These are phyloP conservation scores for Drosophila malerkotliana DNA, from an alignment of 1,140 invertebrate genomes.

Conservation along the genomic window DNA sequence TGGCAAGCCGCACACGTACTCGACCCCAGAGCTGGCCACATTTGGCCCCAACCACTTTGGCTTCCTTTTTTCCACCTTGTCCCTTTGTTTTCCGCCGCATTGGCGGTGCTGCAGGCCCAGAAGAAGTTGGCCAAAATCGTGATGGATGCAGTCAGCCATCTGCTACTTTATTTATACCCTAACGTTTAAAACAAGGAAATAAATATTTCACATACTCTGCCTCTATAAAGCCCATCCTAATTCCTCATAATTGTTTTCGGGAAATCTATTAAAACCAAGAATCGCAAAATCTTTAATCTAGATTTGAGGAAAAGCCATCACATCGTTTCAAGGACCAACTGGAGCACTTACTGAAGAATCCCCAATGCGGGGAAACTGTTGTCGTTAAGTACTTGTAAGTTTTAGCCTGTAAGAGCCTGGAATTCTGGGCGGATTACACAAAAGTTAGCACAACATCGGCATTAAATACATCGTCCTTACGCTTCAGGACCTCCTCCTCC, in stretches of 20 bases:
- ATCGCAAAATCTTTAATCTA: neutral
- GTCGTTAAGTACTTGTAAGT: constrained; percentile 5
- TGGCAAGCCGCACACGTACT: constrained; percentile 30
- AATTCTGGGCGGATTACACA: constrained; percentile 23
- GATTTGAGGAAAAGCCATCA: neutral
- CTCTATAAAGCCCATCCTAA: too few relatives aligned
- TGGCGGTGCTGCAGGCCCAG: neutral
- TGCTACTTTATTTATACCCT: neutral
- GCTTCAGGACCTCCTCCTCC: neutral
- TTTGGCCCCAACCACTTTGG: constrained; percentile 16
- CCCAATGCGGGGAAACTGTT: neutral
- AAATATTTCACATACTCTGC: too few relatives aligned
- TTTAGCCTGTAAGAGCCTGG: neutral
- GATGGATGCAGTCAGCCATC: neutral
- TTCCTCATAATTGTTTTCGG: neutral
- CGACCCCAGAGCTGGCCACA: constrained; percentile 1
- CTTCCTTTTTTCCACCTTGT: constrained; percentile 5
- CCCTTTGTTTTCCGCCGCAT: neutral
- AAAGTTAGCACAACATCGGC: constrained; percentile 30
- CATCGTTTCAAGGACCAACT: neutral
- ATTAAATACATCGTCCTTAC: constrained; percentile 8
- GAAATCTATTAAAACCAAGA: neutral
- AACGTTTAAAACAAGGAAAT: neutral
- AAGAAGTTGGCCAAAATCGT: constrained; percentile 36
- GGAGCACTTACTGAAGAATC: neutral